Conservation (phyloP, 2,113 vertebrate genomes). For the Lethenteron reissneri region DNA sequence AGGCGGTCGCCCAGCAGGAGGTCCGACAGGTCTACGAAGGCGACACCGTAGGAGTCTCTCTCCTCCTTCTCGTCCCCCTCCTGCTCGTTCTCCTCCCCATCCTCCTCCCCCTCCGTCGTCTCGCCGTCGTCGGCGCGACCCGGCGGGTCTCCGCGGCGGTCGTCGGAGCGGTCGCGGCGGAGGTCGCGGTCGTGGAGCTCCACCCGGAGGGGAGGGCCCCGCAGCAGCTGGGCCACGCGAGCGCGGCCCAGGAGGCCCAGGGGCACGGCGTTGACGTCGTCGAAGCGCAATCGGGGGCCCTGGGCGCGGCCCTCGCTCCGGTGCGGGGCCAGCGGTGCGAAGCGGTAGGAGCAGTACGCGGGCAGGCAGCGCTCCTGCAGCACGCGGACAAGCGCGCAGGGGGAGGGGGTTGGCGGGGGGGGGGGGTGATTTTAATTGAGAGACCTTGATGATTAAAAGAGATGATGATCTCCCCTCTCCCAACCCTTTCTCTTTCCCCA, state of each 20-base stretch:
- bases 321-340: conserved; percentile 23
- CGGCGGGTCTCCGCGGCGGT: conserved; percentile 17
- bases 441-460: not conserved
- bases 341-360: conserved; percentile 46
- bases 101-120: conserved; percentile 14
- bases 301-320: conserved; percentile 26
- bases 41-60: conserved; percentile 28
- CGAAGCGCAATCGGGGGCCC: conserved; percentile 26
- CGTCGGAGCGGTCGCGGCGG: conserved; percentile 14
- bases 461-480: not conserved
- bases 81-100: conserved; percentile 13
- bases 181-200: conserved; percentile 48
- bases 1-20: conserved; percentile 27
- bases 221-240: conserved; percentile 28
- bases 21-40: conserved; percentile 29
- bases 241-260: conserved; percentile 23
- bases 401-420: too few species aligned
- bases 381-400: not conserved
- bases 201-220: conserved; percentile 34
- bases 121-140: conserved; percentile 17
- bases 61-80: conserved; percentile 9
- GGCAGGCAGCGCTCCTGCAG: conserved; percentile 28
- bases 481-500: not conserved
- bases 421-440: conserved; percentile 6
- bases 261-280: conserved; percentile 43